phyloP scores from a whole-genome alignment of 2,113 vertebrate species.

The Panthera uncia region DNA sequence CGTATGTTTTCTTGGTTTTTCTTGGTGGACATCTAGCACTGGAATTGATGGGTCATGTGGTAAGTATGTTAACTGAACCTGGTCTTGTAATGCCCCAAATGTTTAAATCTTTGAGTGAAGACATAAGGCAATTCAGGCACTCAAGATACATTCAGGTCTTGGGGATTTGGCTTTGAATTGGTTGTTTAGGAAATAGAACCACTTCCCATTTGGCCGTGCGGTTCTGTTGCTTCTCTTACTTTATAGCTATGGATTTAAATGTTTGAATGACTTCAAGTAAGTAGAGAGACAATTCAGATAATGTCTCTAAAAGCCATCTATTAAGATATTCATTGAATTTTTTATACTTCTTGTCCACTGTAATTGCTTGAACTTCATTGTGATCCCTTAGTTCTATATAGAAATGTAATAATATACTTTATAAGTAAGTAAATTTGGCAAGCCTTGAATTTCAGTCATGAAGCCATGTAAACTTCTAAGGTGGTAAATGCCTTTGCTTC shows the following conservation, averaged over 20 bases:
- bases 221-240: not conserved
- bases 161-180: not conserved
- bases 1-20: not conserved
- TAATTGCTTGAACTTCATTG: conserved; percentile 19
- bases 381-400: not conserved
- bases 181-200: not conserved
- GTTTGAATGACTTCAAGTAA: not conserved
- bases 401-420: not conserved
- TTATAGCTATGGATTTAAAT: not conserved
- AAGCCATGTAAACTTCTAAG: not conserved
- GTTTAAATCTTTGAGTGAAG: conserved; percentile 5
- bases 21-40: not conserved
- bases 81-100: not conserved
- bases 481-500: not conserved
- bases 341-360: not conserved
- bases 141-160: not conserved
- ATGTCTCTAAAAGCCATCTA: not conserved
- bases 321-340: not conserved
- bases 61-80: not conserved
- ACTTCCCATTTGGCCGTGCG: not conserved
- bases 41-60: not conserved
- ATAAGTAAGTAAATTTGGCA: not conserved
- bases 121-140: not conserved
- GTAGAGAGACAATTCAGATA: not conserved
- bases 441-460: not conserved